Percentiles rank a stretch among this genome's conserved stretches.
These are phyloP conservation scores for Tympanoctomys barrerae DNA, from an alignment of 2,797 vertebrate genomes.

Conservation along the genomic window DNA sequence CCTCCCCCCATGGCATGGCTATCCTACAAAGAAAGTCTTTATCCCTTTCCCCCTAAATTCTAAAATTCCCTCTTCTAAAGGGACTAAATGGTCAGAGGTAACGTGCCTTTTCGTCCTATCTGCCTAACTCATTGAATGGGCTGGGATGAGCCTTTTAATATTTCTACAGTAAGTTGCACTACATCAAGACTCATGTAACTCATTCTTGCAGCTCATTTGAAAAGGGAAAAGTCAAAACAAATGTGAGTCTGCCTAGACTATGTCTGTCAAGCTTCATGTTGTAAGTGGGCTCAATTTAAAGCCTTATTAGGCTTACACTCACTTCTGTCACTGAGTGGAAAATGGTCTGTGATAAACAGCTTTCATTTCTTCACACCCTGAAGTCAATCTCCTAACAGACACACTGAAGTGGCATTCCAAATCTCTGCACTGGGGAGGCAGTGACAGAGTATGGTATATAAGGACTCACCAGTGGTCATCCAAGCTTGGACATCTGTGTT, in stretches of 20 bases:
- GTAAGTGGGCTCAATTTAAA: slow-evolving; percentile 29
- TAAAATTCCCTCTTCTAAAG: background rate
- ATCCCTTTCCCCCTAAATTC: background rate
- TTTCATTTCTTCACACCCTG: slow-evolving; percentile 85
- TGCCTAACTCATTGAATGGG: background rate
- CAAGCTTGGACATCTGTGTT: background rate
- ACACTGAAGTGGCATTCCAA: slow-evolving; percentile 54
- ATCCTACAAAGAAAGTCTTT: background rate
- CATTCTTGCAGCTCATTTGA: background rate
- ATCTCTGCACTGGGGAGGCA: slow-evolving; percentile 50
- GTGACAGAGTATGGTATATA: background rate
- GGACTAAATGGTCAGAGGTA: background rate
- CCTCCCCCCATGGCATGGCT: background rate
- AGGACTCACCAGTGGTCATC: slow-evolving; percentile 8
- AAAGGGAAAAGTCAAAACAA: slow-evolving; percentile 62
- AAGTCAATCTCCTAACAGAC: slow-evolving; percentile 69
- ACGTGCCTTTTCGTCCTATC: background rate
- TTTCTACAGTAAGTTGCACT: background rate
- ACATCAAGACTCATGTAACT: too few species aligned
- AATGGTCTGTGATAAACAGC: slow-evolving; percentile 83
- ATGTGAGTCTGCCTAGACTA: slow-evolving; percentile 28
- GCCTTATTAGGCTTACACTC: slow-evolving; percentile 66
- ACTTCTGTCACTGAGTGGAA: slow-evolving; percentile 77
- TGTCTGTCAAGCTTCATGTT: slow-evolving; percentile 62
- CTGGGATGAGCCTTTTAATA: background rate